These are phyloP conservation scores for Darevskia nairensis DNA, from an alignment of 2,797 vertebrate species.

Conservation along the genomic window DNA sequence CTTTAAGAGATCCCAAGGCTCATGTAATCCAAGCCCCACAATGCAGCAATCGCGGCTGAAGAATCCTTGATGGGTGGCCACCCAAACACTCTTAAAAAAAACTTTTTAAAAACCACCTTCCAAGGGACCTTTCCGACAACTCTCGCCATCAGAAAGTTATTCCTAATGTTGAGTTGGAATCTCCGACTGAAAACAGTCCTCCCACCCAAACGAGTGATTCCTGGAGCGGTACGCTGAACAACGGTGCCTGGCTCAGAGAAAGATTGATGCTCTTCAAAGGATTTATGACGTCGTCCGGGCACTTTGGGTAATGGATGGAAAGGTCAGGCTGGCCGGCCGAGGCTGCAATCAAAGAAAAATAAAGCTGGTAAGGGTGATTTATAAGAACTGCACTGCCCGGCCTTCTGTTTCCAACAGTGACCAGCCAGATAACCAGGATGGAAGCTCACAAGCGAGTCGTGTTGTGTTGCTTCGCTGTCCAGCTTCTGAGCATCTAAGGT, in stretches of 20 bases:
- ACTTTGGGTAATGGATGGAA: neutral
- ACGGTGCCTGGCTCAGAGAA: neutral
- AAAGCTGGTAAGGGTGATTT: neutral
- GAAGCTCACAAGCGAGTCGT: neutral
- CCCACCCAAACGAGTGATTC: neutral
- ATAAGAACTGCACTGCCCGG: neutral
- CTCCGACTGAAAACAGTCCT: too few species aligned
- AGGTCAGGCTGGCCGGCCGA: neutral
- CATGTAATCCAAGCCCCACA: too few species aligned
- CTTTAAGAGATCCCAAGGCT: too few species aligned
- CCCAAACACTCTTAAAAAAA: too few species aligned
- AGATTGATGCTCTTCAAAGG: neutral
- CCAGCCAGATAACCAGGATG: neutral
- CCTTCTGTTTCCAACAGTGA: neutral
- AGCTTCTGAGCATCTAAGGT: neutral
- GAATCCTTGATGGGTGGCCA: too few species aligned
- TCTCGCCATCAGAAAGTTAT: too few species aligned
- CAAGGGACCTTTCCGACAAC: too few species aligned
- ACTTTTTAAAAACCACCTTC: too few species aligned
- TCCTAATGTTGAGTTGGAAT: too few species aligned
- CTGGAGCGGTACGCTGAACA: neutral
- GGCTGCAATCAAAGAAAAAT: neutral
- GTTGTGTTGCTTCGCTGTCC: neutral
- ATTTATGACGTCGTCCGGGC: neutral
- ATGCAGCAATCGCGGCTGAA: too few species aligned